Conservation (phyloP, 2,888 invertebrate genomes). For the Thumatha senex region DNA sequence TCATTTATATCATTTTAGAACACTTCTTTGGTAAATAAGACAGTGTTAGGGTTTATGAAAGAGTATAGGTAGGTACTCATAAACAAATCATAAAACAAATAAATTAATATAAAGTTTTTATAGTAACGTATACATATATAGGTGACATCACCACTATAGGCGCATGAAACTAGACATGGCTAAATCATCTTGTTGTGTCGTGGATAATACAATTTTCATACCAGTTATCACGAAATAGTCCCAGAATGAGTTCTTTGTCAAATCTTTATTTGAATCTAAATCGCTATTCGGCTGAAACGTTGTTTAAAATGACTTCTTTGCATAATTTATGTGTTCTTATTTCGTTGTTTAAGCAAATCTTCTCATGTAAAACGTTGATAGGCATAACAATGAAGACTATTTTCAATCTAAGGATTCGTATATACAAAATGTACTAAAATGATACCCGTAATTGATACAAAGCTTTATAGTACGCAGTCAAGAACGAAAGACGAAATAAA, state of each 20-base stretch:
- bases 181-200: slow-evolving; percentile 9
- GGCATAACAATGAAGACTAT: neutral
- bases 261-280: slow-evolving; percentile 54
- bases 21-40: no score
- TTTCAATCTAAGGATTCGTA: neutral
- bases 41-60: no score
- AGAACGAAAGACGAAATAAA: no score
- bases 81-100: no score
- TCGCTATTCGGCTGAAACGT: slow-evolving; percentile 33
- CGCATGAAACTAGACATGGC: slow-evolving; percentile 5
- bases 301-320: slow-evolving; percentile 34
- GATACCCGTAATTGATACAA: no score
- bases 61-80: no score
- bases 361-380: slow-evolving; percentile 10
- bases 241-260: slow-evolving; percentile 26
- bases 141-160: slow-evolving; percentile 4
- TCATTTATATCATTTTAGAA: no score
- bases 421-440: neutral
- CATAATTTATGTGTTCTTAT: slow-evolving; percentile 32
- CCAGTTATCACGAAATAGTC: slow-evolving; percentile 23
- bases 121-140: slow-evolving; percentile 3
- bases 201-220: slow-evolving; percentile 11
- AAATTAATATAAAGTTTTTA: neutral
- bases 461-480: no score
- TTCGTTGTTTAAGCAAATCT: slow-evolving; percentile 19